phyloP scores from a whole-genome alignment of 2,113 vertebrate genomes.

The Otus sunia region DNA sequence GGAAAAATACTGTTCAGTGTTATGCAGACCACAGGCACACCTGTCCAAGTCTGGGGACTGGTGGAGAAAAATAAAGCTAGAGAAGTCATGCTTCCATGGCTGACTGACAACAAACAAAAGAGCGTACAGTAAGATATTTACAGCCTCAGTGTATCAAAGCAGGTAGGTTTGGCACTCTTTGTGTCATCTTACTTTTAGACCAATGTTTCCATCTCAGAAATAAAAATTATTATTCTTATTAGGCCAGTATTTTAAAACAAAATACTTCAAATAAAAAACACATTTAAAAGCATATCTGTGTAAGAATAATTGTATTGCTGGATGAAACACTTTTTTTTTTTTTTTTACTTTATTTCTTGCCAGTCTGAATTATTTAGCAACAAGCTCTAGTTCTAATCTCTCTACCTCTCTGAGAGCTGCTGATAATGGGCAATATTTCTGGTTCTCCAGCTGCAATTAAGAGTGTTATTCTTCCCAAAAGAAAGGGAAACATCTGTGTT shows the following conservation, averaged over 20 bases:
- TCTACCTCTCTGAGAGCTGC: background rate
- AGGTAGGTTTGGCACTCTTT: background rate
- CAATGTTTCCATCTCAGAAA: background rate
- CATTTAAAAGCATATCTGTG: background rate
- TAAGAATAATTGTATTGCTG: background rate
- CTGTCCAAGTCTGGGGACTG: background rate
- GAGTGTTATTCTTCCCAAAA: constrained; percentile 2
- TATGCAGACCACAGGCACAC: background rate
- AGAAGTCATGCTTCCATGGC: background rate
- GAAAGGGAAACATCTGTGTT: constrained; percentile 45
- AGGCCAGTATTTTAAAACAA: background rate
- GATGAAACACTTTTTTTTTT: background rate
- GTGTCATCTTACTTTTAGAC: background rate
- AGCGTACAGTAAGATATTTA: background rate
- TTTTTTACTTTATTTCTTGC: background rate
- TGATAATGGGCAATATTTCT: background rate
- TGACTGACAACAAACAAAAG: background rate
- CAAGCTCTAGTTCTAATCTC: background rate
- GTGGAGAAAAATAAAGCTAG: background rate
- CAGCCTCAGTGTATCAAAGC: background rate
- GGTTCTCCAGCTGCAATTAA: background rate
- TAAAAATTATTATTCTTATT: background rate
- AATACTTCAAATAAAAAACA: background rate
- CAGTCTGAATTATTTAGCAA: background rate
- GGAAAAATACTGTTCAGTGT: background rate